A percentile compares a stretch with the other conserved stretches of the same genome.
Evolutionary conservation across 2,888 invertebrate species (phyloP).

Genomic region (Leucophenga maculata): DNA sequence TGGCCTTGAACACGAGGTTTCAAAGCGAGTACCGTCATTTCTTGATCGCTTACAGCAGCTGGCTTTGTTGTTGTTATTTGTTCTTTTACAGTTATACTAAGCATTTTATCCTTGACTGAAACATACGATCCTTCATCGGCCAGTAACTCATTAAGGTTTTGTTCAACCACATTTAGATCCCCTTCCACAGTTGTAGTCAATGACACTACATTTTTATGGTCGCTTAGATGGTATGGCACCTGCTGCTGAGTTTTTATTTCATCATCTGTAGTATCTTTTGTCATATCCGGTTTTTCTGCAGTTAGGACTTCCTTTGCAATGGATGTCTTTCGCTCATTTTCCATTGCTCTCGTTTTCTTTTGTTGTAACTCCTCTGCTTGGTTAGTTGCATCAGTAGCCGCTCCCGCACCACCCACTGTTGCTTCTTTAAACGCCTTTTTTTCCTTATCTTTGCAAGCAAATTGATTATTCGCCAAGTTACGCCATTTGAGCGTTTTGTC

Average conservation of each 20-base stretch:
- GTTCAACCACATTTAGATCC: background rate
- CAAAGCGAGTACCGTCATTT: too few relatives aligned
- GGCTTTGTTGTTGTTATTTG: background rate
- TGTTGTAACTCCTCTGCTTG: background rate
- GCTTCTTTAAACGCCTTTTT: constrained; percentile 40
- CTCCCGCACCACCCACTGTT: too few relatives aligned
- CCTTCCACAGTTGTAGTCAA: background rate
- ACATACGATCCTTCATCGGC: background rate
- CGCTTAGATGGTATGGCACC: background rate
- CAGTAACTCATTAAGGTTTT: constrained; percentile 16
- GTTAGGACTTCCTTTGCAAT: background rate
- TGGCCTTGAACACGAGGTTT: constrained; percentile 3
- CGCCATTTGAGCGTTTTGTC: constrained; percentile 72
- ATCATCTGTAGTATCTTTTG: background rate
- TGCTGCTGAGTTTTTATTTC: background rate
- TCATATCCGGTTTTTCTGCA: background rate
- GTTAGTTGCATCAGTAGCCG: too few relatives aligned
- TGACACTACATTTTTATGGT: too few relatives aligned
- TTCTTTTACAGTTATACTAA: background rate
- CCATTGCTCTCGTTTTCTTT: constrained; percentile 11
- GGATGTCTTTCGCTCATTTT: background rate
- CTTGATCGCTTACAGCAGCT: constrained; percentile 8
- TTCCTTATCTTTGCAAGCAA: constrained; percentile 68
- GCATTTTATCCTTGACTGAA: background rate
- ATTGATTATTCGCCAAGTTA: constrained; percentile 70